Percentiles rank a stretch among this genome's conserved stretches.
phyloP scores from a whole-genome alignment of 2,888 invertebrate species.

The Liodrosophila aerea region DNA sequence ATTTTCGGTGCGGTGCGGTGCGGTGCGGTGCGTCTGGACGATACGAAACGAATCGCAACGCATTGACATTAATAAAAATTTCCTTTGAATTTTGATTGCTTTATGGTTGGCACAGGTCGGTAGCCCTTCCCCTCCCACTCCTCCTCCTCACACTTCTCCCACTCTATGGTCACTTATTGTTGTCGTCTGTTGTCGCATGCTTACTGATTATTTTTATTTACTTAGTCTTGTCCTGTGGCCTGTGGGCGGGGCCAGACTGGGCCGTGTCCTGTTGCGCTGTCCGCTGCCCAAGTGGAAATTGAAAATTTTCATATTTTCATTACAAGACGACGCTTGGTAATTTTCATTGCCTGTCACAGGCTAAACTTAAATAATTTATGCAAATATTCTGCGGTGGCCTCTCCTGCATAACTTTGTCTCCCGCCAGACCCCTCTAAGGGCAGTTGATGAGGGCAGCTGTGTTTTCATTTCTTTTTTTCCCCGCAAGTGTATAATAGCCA shows the following conservation, averaged over 20 bases:
- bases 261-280: slow-evolving; percentile 30
- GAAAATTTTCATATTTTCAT: slow-evolving; percentile 75
- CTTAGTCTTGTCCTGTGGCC: slow-evolving; percentile 56
- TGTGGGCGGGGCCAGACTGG: slow-evolving; percentile 4
- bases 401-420: slow-evolving; percentile 51
- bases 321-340: slow-evolving; percentile 46
- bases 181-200: slow-evolving; percentile 43
- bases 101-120: slow-evolving; percentile 40
- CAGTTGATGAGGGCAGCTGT: slow-evolving; percentile 35
- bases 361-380: slow-evolving; percentile 65
- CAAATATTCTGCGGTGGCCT: slow-evolving; percentile 65
- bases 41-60: slow-evolving; percentile 37
- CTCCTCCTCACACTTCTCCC: not conserved
- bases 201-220: slow-evolving; percentile 71
- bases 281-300: slow-evolving; percentile 64
- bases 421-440: slow-evolving; percentile 5
- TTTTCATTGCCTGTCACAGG: slow-evolving; percentile 48
- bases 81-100: slow-evolving; percentile 78
- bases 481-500: slow-evolving; percentile 24
- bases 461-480: not conserved
- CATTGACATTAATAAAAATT: slow-evolving; percentile 78
- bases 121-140: not conserved
- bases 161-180: slow-evolving; percentile 40
- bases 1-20: too few relatives aligned
- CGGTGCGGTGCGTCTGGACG: slow-evolving; percentile 67